Evolutionary conservation across 2,113 vertebrate species (phyloP).

Genomic region (Myxocyprinus asiaticus): DNA sequence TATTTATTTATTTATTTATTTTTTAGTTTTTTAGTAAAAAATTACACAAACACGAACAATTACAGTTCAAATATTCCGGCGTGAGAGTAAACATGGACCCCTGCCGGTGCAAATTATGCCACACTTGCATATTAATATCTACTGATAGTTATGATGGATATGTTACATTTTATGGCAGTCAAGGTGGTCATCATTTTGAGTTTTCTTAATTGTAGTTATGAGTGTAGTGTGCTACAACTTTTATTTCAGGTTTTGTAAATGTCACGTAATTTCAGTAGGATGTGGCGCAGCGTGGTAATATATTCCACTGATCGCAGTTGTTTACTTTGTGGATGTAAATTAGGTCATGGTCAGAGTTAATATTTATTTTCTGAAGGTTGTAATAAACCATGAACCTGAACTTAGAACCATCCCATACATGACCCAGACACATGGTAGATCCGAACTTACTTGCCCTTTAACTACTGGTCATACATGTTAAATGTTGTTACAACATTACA

Average conservation of each 20-base stretch:
- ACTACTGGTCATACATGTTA: slow-evolving; percentile 5
- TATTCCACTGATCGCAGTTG: neutral
- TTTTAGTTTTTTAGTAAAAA: no score
- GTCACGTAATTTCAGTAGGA: neutral
- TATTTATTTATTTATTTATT: no score
- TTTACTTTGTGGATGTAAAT: neutral
- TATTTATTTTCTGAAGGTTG: slow-evolving; percentile 1
- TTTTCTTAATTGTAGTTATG: neutral
- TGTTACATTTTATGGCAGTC: neutral
- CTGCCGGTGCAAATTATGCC: slow-evolving; percentile 3
- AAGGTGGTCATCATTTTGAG: no score
- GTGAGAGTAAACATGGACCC: neutral
- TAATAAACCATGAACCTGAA: neutral
- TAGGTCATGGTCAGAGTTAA: neutral
- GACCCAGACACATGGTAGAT: neutral
- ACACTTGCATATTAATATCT: neutral
- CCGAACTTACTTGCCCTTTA: neutral
- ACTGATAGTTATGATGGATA: neutral
- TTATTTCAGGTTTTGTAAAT: neutral
- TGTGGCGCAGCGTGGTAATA: neutral
- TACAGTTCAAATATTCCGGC: neutral
- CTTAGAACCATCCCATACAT: neutral
- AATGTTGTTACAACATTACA: neutral
- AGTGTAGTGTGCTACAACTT: neutral
- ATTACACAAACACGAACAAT: neutral